Evolutionary conservation across 2,888 invertebrate species (phyloP), one percentile per base, ranked within the genome.

Genomic region (Nezara viridula): DNA sequence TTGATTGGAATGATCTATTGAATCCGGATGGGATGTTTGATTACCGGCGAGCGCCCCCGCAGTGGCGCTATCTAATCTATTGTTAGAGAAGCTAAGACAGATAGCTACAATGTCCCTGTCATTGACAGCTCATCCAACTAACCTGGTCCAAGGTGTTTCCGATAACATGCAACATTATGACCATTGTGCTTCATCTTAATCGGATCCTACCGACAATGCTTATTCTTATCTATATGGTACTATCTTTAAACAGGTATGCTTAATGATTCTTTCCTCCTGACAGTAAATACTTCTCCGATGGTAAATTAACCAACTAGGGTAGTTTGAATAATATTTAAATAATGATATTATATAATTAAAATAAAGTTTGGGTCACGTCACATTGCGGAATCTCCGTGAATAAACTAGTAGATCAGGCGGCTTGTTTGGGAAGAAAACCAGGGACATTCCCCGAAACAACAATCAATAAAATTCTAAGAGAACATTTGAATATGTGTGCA

Each of bases 11-110:
- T 73, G 66, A 73, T 73, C 66, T 73, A 73, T 73, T 73, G 66
- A 73, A 37, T 37, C 66, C 66, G 66, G 66, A 73, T 21, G 66
- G 32, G 32, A 73, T 37, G 66, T 73, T 73, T 73, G 66, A 73
- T 73, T 73, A 37, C 32, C 32, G 37, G 3, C 4, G 19, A 1
- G 32, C 19, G n/a, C n/a, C 4, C 60, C 60, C 27, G 10, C 12
- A 9, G n/a, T n/a, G 60, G 27, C 55, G 32, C 37, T 73, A 73
- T 73, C 66, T 73, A 73, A 73, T 73, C 66, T 73, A 73, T 73
- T 73, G 66, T 73, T 73, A 73, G 27, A 37, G 66, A 73, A 73
- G 66, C 66, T 37, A 73, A 73, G 66, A 73, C 66, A 73, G 66
- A 73, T 73, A 73, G 66, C 66, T 73, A 73, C 66, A 73, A 73